Base-by-base conservation (phyloP, 2,113 vertebrate genomes). In the Psittacus erithacus region DNA sequence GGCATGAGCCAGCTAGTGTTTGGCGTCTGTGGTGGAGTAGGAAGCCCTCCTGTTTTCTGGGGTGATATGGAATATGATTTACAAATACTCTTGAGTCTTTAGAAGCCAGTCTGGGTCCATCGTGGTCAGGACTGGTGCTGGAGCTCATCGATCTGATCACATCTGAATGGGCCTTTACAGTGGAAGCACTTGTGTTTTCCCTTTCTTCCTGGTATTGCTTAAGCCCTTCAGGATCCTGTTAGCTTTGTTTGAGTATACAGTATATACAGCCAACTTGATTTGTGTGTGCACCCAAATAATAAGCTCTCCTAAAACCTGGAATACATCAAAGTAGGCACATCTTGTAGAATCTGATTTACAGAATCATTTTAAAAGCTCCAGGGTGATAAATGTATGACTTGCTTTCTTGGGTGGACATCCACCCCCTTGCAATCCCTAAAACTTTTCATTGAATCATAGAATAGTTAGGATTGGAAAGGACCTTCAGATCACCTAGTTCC, bases 361-460 rank as follows among this genome's bases (percentile, higher is more conserved):
- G 33, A 59, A n/a, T n/a, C 13, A 15, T 59, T 59, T 59, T n/a
- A n/a, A 64, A 23, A 65, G 17, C n/a, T 92, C 17, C 23, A 17
- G 46, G 39, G n/a, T 6, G 70, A 10, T 11, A 7, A 29, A 19
- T 53, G 4, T 20, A 2, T 38, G 28, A 25, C 46, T 76, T 39
- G 13, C 3, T 9, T 64, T 69, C n/a, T 33, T 60, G 59, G 15
- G 18, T 60, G 11, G 50, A 13, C 27, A 13, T 2, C 12, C n/a
- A 23, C n/a, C 5, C 19, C 2, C 1, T 7, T 19, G 8, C 0
- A 0, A 6, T 70, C 13, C 46, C 18, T 7, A 12, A 59, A n/a
- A 59, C 55, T n/a, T n/a, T 59, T 59, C 13, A n/a, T 59, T 35
- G 57, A 35, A 35, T 59, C 33, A 35, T 23, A 59, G 33, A 24